phyloP scores from a whole-genome alignment of 2,888 invertebrate species.

The Sphecodes monilicornis region DNA sequence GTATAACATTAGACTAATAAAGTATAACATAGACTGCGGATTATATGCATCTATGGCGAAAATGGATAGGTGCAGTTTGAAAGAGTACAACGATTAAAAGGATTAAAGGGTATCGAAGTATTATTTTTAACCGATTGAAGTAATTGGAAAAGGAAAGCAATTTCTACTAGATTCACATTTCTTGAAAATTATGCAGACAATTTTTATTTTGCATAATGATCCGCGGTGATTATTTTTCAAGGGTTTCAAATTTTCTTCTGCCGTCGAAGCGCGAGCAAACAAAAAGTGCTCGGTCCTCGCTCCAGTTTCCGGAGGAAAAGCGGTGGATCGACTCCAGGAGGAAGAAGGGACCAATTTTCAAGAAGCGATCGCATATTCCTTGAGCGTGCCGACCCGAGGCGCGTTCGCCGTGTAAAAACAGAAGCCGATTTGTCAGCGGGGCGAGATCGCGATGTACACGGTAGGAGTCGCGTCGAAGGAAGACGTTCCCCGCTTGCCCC shows the following conservation, averaged over 20 bases:
- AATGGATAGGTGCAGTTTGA: too few species aligned
- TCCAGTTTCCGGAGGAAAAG: neutral
- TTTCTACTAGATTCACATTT: too few species aligned
- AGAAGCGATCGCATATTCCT: constrained; percentile 40
- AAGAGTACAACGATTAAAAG: too few species aligned
- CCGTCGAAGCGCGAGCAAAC: neutral
- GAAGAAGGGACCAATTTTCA: constrained; percentile 32
- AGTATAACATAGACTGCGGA: too few species aligned
- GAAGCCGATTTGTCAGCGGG: constrained; percentile 68
- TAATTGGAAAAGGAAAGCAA: too few species aligned
- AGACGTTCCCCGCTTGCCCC: constrained; percentile 58
- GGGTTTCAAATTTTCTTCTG: neutral
- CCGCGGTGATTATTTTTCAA: too few species aligned
- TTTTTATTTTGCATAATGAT: too few species aligned
- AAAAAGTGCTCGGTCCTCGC: neutral
- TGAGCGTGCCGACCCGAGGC: constrained; percentile 11
- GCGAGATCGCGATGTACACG: constrained; percentile 65
- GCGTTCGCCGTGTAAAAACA: constrained; percentile 59
- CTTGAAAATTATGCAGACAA: too few species aligned
- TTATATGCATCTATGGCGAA: too few species aligned
- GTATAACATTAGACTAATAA: too few species aligned
- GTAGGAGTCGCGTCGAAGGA: constrained; percentile 66
- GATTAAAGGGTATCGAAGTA: too few species aligned
- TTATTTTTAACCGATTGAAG: too few species aligned
- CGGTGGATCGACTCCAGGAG: neutral